These are phyloP conservation scores for Bombylius major DNA, from an alignment of 2,888 invertebrate genomes.

Conservation along the genomic window DNA sequence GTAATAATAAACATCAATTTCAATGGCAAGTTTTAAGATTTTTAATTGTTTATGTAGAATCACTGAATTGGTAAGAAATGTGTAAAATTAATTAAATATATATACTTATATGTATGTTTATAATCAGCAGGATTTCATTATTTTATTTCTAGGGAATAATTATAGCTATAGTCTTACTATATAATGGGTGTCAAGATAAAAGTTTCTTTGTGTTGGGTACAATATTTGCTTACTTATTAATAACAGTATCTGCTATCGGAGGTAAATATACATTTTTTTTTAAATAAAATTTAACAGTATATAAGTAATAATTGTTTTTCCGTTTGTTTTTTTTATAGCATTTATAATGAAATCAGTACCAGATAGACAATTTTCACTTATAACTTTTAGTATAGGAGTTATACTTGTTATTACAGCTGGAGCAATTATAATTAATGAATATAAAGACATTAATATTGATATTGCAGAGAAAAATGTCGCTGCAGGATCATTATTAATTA, in stretches of 20 bases:
- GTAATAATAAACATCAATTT: too few species aligned
- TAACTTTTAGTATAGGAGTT: background rate
- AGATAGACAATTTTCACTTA: background rate
- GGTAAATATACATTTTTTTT: background rate
- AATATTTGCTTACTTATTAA: background rate
- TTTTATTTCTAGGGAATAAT: background rate
- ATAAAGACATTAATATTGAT: background rate
- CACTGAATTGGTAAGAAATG: background rate
- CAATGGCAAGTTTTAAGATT: too few species aligned
- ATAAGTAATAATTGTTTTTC: background rate
- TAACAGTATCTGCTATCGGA: background rate
- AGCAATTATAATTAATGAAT: background rate
- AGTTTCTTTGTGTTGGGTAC: background rate
- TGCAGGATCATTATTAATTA: background rate
- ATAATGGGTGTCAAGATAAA: background rate
- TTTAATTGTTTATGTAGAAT: background rate
- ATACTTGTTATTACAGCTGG: background rate
- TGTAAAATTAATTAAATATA: too few species aligned
- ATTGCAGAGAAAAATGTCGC: background rate
- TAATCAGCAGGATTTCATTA: too few species aligned
- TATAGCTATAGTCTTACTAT: background rate
- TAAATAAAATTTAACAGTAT: too few species aligned
- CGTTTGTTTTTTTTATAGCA: background rate
- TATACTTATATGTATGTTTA: too few species aligned
- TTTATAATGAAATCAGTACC: background rate